Percentiles rank a stretch among this genome's conserved stretches.
Conservation (phyloP, 30 jellyfish, hydroid and myxozoan genomes). For the Aurelia sp. region DNA sequence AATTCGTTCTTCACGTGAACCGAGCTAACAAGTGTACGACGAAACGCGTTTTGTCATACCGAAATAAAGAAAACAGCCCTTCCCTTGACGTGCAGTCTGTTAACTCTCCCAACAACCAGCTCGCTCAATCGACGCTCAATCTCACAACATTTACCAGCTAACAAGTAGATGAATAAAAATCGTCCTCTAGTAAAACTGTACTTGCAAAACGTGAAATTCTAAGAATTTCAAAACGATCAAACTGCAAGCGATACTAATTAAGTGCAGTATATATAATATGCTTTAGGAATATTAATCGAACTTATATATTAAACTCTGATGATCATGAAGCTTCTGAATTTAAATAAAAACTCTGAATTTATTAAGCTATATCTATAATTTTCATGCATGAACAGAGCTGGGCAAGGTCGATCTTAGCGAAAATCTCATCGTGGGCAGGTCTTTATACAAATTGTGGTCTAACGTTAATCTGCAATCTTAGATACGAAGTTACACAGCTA, state of each 20-base stretch:
- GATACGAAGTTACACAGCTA: too few species aligned
- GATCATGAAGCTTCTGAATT: constrained; percentile 17
- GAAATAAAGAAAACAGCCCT: not conserved
- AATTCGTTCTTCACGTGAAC: too few species aligned
- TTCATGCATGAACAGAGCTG: too few species aligned
- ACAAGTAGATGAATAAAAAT: not conserved
- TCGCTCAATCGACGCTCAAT: constrained; percentile 3
- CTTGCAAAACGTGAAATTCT: constrained; percentile 41
- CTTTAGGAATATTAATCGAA: constrained; percentile 22
- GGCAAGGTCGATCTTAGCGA: too few species aligned
- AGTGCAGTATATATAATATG: constrained; percentile 50
- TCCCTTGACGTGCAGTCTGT: not conserved
- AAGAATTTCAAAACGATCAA: constrained; percentile 32
- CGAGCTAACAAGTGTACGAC: too few species aligned
- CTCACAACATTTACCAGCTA: constrained; percentile 16
- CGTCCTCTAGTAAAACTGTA: constrained; percentile 34
- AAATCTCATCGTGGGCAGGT: too few species aligned
- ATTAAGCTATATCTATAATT: constrained; percentile 23
- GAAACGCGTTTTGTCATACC: too few species aligned
- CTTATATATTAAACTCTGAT: constrained; percentile 58
- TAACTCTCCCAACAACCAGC: constrained; percentile 3
- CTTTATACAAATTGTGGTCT: too few species aligned
- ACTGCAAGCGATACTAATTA: constrained; percentile 7
- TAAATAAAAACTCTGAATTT: constrained; percentile 44
- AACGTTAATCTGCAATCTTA: too few species aligned